A percentile compares a stretch with the other conserved stretches of the same genome.
phyloP scores from a whole-genome alignment of 2,797 vertebrate species.

The Gallinago stenura region DNA sequence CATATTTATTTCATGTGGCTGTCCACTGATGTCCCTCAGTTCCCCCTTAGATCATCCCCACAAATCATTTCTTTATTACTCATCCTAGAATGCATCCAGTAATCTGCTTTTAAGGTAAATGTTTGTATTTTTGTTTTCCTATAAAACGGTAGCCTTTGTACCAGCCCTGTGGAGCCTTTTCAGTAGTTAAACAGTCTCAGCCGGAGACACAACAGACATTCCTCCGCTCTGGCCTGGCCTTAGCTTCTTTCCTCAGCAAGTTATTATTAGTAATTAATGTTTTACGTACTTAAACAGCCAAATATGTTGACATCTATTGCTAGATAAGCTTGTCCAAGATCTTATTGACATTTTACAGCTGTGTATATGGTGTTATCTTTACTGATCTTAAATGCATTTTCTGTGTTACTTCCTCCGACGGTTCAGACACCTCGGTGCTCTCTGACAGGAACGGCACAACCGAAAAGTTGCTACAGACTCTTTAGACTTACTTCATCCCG shows the following conservation, averaged over 20 bases:
- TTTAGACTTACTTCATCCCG: neutral
- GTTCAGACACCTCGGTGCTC: neutral
- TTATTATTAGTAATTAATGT: neutral
- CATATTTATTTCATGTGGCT: neutral
- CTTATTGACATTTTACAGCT: neutral
- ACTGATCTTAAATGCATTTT: neutral
- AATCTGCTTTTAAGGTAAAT: neutral
- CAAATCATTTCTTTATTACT: neutral
- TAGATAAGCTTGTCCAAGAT: neutral
- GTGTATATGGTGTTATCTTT: neutral
- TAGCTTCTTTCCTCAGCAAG: neutral
- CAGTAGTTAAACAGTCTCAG: neutral
- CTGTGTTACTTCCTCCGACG: neutral
- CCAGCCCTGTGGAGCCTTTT: neutral
- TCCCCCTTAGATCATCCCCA: neutral
- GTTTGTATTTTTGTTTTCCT: neutral
- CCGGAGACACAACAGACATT: neutral
- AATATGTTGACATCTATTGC: neutral
- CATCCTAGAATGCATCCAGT: neutral
- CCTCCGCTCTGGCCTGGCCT: neutral
- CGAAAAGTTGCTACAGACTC: neutral
- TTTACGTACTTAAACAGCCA: neutral
- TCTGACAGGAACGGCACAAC: neutral
- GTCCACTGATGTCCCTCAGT: neutral
- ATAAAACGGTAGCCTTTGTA: neutral